Evolutionary conservation across 2,888 invertebrate genomes (phyloP).

Genomic region (Lasioglossum vierecki): DNA sequence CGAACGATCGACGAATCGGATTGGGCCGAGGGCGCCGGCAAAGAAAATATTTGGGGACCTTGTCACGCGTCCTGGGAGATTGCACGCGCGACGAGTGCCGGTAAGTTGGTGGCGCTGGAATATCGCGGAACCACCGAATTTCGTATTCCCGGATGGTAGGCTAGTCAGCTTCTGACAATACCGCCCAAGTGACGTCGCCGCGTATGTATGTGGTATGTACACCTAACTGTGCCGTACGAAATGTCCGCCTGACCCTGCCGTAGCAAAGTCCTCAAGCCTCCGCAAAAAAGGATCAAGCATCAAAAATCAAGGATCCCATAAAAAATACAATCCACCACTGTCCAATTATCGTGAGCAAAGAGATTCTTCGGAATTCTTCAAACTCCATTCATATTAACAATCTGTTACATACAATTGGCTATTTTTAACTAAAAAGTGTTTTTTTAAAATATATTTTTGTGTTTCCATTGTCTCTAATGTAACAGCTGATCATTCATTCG

Average conservation of each 20-base stretch:
- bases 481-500: no score
- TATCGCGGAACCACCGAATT: slow-evolving; percentile 75
- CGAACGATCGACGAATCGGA: slow-evolving; percentile 44
- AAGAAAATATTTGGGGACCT: slow-evolving; percentile 52
- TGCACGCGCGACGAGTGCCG: slow-evolving; percentile 37
- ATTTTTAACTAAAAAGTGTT: neutral
- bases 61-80: slow-evolving; percentile 55
- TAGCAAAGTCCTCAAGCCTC: slow-evolving; percentile 74
- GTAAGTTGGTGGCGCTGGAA: slow-evolving; percentile 52
- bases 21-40: slow-evolving; percentile 34
- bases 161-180: slow-evolving; percentile 81
- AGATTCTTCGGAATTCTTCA: neutral
- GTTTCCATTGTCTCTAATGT: no score
- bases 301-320: neutral
- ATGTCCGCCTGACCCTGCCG: slow-evolving; percentile 75
- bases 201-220: slow-evolving; percentile 64
- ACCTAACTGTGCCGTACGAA: slow-evolving; percentile 75
- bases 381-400: neutral
- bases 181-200: slow-evolving; percentile 79
- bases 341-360: neutral
- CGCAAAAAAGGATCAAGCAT: slow-evolving; percentile 21
- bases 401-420: neutral
- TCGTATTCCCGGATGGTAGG: slow-evolving; percentile 79
- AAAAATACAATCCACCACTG: neutral
- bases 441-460: no score